Base-by-base conservation (phyloP, 2,113 vertebrate genomes). In the Pachyramphus minor region DNA sequence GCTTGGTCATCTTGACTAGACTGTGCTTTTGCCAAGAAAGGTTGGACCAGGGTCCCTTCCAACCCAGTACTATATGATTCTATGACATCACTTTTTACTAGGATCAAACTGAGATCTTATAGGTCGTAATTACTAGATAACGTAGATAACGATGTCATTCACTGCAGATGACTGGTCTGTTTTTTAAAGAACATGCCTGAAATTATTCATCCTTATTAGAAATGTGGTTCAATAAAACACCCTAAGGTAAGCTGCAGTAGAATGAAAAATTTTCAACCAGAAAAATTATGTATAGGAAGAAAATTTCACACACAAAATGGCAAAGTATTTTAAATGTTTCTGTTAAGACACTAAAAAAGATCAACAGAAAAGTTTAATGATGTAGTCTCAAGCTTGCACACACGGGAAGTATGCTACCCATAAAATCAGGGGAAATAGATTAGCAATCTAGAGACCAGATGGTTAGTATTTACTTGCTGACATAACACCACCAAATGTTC, bases 391-490 rank as follows among this genome's bases (percentile, higher is more conserved):
- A 86, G 92, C 88, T 90, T 94, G 86, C 82, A 95, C 72, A 96
- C 64, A 90, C 82, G 95, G 93, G 90, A 97, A 95, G 77, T 66
- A 63, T 41, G 82, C 83, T 96, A 86, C 87, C 72, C 90, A 76
- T 96, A 90, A 96, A 96, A 92, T 95, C 80, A 93, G 62, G 64
- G 73, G 80, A 90, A 97, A 90, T 88, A 88, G 91, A 96, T 93
- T 95, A 94, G 90, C 90, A 94, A 87, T 95, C 80, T 59, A 96
- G 87, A 84, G 85, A 93, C 68, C 97, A 97, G 96, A 97, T 97
- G 97, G 97, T 82, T 93, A 86, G 66, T 96, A 90, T 97, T 97
- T 97, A 96, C 95, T 97, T 96, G 94, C 94, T 97, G 93, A 93
- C 88, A 94, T 72, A 96, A 93, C 95, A 95, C 66, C 80, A 92